Percentiles rank a stretch among this genome's conserved stretches.
These are phyloP conservation scores for Acestrorhynchus altus DNA, from an alignment of 2,797 vertebrate species.

Conservation along the genomic window DNA sequence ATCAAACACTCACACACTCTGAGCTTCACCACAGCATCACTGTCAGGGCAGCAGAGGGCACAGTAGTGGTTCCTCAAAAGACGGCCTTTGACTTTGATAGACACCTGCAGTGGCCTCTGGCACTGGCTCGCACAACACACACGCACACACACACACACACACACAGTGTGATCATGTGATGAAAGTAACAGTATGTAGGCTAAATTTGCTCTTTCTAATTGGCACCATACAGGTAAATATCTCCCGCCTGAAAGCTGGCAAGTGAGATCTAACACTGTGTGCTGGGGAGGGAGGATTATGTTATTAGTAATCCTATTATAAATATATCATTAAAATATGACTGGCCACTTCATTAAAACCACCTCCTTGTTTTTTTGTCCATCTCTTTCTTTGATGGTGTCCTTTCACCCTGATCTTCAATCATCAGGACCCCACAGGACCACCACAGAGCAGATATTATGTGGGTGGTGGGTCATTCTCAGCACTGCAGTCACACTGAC, in stretches of 20 bases:
- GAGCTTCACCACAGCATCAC: constrained; percentile 7
- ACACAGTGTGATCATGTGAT: constrained; percentile 23
- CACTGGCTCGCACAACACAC: background rate
- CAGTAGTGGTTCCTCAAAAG: constrained; percentile 16
- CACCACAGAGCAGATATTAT: too few species aligned
- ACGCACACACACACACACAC: background rate
- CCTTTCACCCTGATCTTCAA: too few species aligned
- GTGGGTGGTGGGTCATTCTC: too few species aligned
- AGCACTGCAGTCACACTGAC: too few species aligned
- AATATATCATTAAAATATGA: constrained; percentile 1
- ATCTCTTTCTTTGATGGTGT: too few species aligned
- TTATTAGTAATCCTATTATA: constrained; percentile 18
- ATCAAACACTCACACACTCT: constrained; percentile 7
- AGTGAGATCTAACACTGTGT: constrained; percentile 34
- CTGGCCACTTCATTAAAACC: too few species aligned
- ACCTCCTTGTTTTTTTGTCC: too few species aligned
- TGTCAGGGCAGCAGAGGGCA: constrained; percentile 34
- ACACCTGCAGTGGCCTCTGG: constrained; percentile 47
- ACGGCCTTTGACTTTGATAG: constrained; percentile 44
- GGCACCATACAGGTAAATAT: constrained; percentile 52
- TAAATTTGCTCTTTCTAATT: constrained; percentile 50
- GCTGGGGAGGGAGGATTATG: constrained; percentile 15
- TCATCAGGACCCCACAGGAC: too few species aligned
- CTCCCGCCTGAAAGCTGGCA: background rate
- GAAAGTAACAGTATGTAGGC: constrained; percentile 44